Evolutionary conservation across 2,113 vertebrate genomes (phyloP).

Genomic region (Tragelaphus buxtoni): DNA sequence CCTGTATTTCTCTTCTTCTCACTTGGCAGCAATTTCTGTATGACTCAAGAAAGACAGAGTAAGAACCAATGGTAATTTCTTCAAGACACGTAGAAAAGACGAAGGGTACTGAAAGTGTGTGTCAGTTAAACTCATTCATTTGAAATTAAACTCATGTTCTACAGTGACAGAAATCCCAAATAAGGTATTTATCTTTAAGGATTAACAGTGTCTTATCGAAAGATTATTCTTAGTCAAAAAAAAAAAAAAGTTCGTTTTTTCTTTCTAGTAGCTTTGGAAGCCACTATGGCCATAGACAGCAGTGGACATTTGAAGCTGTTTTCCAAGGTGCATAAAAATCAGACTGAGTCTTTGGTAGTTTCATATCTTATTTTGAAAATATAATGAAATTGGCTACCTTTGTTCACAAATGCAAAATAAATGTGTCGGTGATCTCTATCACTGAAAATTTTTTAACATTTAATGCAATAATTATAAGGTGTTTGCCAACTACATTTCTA

Average conservation of each 20-base stretch:
- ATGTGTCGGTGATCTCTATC: neutral
- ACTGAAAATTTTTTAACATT: neutral
- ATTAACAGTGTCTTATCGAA: conserved; percentile 15
- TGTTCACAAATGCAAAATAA: neutral
- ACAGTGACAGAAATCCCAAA: conserved; percentile 16
- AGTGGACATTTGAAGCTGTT: neutral
- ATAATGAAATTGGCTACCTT: neutral
- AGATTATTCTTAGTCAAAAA: conserved; percentile 24
- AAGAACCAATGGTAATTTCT: conserved; percentile 50
- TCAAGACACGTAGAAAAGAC: neutral
- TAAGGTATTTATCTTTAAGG: conserved; percentile 6
- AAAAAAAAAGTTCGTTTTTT: neutral
- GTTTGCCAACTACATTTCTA: neutral
- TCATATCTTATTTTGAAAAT: conserved; percentile 20
- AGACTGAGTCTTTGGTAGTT: neutral
- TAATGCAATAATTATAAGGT: neutral
- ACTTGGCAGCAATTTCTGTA: conserved; percentile 39
- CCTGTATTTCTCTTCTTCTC: conserved; percentile 38
- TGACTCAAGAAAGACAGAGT: conserved; percentile 25
- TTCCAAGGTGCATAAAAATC: neutral
- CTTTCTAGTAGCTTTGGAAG: neutral
- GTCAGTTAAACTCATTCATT: conserved; percentile 42
- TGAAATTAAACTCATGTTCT: conserved; percentile 18
- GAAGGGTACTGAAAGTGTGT: conserved; percentile 1
- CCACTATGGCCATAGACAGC: neutral